These are phyloP conservation scores for Centropus unirufus DNA, from an alignment of 2,113 vertebrate species.

Conservation along the genomic window DNA sequence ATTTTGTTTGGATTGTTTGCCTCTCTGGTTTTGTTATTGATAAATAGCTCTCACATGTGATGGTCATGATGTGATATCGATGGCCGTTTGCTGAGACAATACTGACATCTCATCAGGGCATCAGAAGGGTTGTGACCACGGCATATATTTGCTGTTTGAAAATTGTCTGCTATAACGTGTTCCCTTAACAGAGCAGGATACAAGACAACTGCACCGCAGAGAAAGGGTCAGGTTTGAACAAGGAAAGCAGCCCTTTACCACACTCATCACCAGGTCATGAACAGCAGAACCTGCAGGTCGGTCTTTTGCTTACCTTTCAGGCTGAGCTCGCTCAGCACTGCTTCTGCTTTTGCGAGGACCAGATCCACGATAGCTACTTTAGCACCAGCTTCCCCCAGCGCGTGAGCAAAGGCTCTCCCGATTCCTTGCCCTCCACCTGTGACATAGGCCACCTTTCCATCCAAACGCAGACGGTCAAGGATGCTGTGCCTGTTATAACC, in stretches of 20 bases:
- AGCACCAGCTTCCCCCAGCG: constrained; percentile 80
- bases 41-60: neutral
- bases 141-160: neutral
- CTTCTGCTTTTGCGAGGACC: constrained; percentile 77
- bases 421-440: constrained; percentile 83
- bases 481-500: constrained; percentile 65
- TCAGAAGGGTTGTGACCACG: neutral
- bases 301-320: constrained; percentile 75
- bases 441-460: constrained; percentile 79
- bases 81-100: neutral
- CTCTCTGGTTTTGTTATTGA: neutral
- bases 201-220: neutral
- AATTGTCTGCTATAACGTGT: neutral
- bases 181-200: neutral
- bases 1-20: neutral
- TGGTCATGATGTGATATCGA: neutral
- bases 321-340: constrained; percentile 72
- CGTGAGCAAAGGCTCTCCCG: constrained; percentile 81
- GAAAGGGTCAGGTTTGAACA: neutral
- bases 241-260: neutral
- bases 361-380: constrained; percentile 82
- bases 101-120: neutral
- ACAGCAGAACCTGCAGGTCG: neutral
- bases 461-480: constrained; percentile 78
- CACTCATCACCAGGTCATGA: rapidly evolving